Base-by-base conservation (phyloP, 2,113 vertebrate genomes). In the Ursus arctos region DNA sequence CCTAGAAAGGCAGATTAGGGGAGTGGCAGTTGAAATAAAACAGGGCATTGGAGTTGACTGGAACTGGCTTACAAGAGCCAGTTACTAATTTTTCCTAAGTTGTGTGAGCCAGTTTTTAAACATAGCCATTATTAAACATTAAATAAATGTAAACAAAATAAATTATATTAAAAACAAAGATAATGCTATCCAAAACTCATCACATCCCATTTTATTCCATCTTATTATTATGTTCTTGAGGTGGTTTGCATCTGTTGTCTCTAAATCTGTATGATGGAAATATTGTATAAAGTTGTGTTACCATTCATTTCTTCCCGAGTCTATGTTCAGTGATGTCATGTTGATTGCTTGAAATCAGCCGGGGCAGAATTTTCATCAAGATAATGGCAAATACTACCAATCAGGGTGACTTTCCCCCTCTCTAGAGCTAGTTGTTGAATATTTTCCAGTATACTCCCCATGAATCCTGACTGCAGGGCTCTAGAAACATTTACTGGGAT, bases 81-180 rank as follows among this genome's bases (percentile, higher is more conserved):
- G 36, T 43, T 87, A 43, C 31, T 81, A 74, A 61, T 43, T 74
- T 55, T 71, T 63, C 24, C 85, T 69, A 36, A 57, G 61, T 49
- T 82, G 18, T 80, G 15, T 55, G 31, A 93, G 59, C 18, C 43
- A n/a, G 19, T 33, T 82, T 77, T 83, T 86, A 90, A 95, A 95
- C 72, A 33, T 12, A 40, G 28, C 40, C 33, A 61, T 72, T 57
- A 59, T 59, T 49, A 55, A 91, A 63, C 55, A 84, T 65, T 65
- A 59, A 72, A 80, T 71, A 40, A 85, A 77, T 15, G 61, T 67
- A 80, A 84, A 40, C 21, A 93, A 97, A 84, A 89, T 92, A 22
- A 88, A 47, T 81, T 77, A 63, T 36, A 80, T 80, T 65, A 59
- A 82, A 92, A n/a, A 67, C 13, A 65, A 85, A 57, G 7, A n/a